Evolutionary conservation across 2,797 vertebrate species (phyloP).

Genomic region (Chiroxiphia lanceolata): DNA sequence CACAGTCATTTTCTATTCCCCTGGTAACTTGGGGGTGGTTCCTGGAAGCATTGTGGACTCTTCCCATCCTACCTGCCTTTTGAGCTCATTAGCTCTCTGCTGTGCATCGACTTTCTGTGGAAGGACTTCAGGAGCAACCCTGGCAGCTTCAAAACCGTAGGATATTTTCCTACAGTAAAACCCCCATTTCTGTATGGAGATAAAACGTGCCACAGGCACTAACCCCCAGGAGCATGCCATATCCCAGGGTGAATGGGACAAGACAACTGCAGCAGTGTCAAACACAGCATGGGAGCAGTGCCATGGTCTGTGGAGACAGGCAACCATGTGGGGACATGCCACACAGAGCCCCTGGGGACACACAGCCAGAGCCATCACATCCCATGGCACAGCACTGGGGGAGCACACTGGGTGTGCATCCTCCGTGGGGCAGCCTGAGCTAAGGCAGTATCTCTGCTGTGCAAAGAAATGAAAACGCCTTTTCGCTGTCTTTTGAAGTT

Average conservation of each 20-base stretch:
- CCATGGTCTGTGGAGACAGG: rapidly evolving
- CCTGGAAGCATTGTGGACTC: not conserved
- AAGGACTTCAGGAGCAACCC: not conserved
- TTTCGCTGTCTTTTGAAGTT: not conserved
- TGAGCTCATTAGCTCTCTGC: not conserved
- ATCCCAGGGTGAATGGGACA: rapidly evolving
- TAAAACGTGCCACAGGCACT: rapidly evolving
- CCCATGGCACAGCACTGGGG: rapidly evolving
- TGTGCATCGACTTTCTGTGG: not conserved
- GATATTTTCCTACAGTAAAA: not conserved
- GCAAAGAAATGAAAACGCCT: not conserved
- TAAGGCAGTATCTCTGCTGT: not conserved
- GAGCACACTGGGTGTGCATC: rapidly evolving
- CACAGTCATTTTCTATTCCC: not conserved
- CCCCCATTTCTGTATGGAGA: not conserved
- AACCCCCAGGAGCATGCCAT: rapidly evolving
- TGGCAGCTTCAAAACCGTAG: not conserved
- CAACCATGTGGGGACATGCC: not conserved
- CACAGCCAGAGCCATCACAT: not conserved
- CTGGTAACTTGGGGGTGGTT: not conserved
- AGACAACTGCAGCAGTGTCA: not conserved
- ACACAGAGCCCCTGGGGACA: not conserved
- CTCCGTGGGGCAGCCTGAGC: not conserved
- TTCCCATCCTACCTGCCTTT: not conserved
- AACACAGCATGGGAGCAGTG: not conserved